Base-by-base conservation (phyloP, 2,113 vertebrate genomes). In the Nerophis ophidion region DNA sequence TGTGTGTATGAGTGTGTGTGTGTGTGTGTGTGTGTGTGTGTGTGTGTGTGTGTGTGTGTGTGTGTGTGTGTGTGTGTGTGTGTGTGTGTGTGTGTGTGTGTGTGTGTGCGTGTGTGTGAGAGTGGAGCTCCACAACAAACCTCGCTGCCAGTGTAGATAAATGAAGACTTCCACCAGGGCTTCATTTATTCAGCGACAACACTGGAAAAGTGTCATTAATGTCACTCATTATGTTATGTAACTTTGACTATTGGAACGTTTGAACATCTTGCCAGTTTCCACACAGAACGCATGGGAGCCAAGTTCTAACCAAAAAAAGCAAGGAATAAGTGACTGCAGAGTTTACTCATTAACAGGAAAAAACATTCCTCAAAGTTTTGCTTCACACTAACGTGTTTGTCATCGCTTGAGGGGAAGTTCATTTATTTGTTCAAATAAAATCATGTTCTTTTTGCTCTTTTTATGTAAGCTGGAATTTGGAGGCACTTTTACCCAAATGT, bases 11-110 rank as follows among this genome's bases (percentile, higher is more conserved):
- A 16, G 70, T 57, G 79, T 88, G 15, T 81, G 85, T 63, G 75
- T 72, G 63, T 58, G 72, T 50, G 70, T 35, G 72, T 12, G 59
- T 26, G 70, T 57, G 79, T 88, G 15, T 81, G 85, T 63, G 75
- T 72, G 63, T 58, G 72, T 50, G 70, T 35, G 72, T 12, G 59
- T 19, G 70, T 57, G 79, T 88, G 15, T 81, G 85, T 63, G 75
- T 71, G 63, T 58, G 72, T 50, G 70, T 35, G 72, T 12, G 59
- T 26, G 70, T 57, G 79, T 26, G 26, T 26, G 26, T 26, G 26
- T 26, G 26, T 26, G 26, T 56, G 79, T 49, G 78, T 47, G 63
- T 47, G 60, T 16, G 64, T 36, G 63, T 42, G 59, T 16, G 70
- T 16, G 64, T 36, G 60, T 4, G 57, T 44, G 57, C 9, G 50